A percentile compares a stretch with the other conserved stretches of the same genome.
Evolutionary conservation across 2,113 vertebrate genomes (phyloP).

Genomic region (Silurus meridionalis): DNA sequence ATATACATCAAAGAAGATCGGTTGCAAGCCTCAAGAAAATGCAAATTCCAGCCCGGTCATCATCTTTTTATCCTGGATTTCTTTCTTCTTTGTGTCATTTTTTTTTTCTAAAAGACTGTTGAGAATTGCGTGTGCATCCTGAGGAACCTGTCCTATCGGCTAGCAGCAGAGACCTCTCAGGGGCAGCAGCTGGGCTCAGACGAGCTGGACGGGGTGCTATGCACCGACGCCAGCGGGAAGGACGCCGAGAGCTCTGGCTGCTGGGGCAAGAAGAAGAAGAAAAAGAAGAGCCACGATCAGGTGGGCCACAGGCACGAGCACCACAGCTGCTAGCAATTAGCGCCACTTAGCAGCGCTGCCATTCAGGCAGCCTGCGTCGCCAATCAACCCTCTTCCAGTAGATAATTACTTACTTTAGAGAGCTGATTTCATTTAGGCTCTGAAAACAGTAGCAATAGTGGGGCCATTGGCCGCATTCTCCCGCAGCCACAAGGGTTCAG

Average conservation of each 20-base stretch:
- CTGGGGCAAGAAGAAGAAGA: slow-evolving; percentile 99
- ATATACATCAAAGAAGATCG: not conserved
- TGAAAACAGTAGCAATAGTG: slow-evolving; percentile 51
- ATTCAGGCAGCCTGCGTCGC: slow-evolving; percentile 40
- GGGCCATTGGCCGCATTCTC: slow-evolving; percentile 42
- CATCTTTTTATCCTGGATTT: not conserved
- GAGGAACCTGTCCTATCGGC: slow-evolving; percentile 97
- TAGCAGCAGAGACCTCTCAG: slow-evolving; percentile 97
- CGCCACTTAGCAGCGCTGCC: slow-evolving; percentile 45
- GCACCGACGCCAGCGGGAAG: slow-evolving; percentile 89
- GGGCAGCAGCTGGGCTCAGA: slow-evolving; percentile 97
- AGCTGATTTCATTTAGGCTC: slow-evolving; percentile 56
- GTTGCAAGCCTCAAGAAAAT: no score
- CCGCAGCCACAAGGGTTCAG: slow-evolving; percentile 33
- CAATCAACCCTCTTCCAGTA: slow-evolving; percentile 37
- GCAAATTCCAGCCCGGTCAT: not conserved
- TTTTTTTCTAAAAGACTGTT: slow-evolving; percentile 78
- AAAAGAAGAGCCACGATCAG: slow-evolving; percentile 98
- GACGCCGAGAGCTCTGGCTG: slow-evolving; percentile 93
- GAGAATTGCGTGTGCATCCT: slow-evolving; percentile 99
- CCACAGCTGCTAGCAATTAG: slow-evolving; percentile 74
- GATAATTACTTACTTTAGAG: slow-evolving; percentile 55
- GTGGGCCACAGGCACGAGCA: slow-evolving; percentile 67
- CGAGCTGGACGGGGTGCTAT: slow-evolving; percentile 93
- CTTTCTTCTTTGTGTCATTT: not conserved